Base-by-base conservation (phyloP, 53 echinoderm and acorn worm genomes). In the Temnopleurus reevesii region DNA sequence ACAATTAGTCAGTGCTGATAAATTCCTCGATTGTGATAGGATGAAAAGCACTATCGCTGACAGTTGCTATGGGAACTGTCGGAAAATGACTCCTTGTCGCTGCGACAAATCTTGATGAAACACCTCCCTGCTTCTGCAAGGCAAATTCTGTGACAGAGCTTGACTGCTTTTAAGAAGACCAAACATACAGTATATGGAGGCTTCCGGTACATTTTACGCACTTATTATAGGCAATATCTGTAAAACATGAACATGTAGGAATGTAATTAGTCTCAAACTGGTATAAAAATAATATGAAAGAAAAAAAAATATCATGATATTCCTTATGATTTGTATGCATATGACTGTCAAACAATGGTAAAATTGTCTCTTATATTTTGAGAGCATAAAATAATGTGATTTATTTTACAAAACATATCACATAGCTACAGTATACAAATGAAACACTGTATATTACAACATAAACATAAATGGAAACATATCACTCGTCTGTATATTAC, bases 241-340 rank as follows among this genome's bases (percentile, higher is more conserved):
- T n/a, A n/a, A n/a, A n/a, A n/a, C n/a, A n/a, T n/a, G n/a, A n/a
- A 63, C 63, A 66, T 38, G 7, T 21, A 41, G 71, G 71, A 71
- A 71, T 71, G 71, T 71, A 1, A n/a, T n/a, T n/a, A 71, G 71
- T 38, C n/a, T n/a, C n/a, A 71, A 63, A 31, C 17, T 29, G 21
- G 71, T 71, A 71, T 41, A 41, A 71, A 71, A 71, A 71, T 71
- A 71, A 71, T 71, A 41, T 71, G 38, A 12, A 34, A 7, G 7
- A 10, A 41, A 38, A 21, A 12, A 34, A 7, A 10, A 10, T n/a
- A n/a, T n/a, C 2, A 17, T 31, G 31, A 63, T 33, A 71, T 71
- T 21, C n/a, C 24, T 24, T 38, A 5, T 41, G 19, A 23, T 71
- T 65, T 71, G n/a, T 41, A 71, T 38, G 71, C 71, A 71, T 71